phyloP scores from a whole-genome alignment of 2,113 vertebrate species.

The Chelonoidis abingdonii region DNA sequence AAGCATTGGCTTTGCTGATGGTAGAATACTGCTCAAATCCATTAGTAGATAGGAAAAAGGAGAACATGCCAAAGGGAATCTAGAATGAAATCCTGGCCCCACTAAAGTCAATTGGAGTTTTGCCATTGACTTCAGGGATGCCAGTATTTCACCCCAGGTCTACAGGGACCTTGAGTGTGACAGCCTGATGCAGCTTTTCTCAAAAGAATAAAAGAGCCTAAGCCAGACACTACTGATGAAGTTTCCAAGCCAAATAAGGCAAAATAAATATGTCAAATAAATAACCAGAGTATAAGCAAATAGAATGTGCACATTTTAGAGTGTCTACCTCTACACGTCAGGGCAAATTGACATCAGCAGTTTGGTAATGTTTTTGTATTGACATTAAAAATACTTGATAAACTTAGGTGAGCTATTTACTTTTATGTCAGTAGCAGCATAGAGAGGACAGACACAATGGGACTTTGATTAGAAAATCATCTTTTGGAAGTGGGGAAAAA shows the following conservation, averaged over 20 bases:
- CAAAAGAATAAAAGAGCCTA: not conserved
- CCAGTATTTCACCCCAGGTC: not conserved
- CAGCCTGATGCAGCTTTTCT: not conserved
- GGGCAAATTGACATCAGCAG: not conserved
- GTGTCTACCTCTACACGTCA: not conserved
- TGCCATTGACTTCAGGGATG: not conserved
- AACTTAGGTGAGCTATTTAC: not conserved
- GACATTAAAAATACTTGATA: not conserved
- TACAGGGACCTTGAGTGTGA: not conserved
- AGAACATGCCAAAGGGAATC: not conserved
- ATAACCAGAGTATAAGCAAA: not conserved
- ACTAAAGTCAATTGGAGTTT: not conserved
- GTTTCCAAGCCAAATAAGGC: not conserved
- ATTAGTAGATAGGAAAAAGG: not conserved
- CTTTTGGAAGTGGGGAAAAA: not conserved
- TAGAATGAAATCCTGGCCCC: not conserved
- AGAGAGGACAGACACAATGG: not conserved
- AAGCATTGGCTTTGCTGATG: not conserved
- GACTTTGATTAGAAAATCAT: conserved; percentile 4
- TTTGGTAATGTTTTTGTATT: not conserved
- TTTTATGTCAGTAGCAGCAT: not conserved
- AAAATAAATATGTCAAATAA: not conserved
- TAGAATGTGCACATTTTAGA: not conserved
- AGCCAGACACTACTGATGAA: not conserved
- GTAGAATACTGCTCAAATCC: not conserved